Percentiles rank a stretch among this genome's conserved stretches.
phyloP scores from a whole-genome alignment of 1,140 invertebrate species.

The Notospermus geniculatus region DNA sequence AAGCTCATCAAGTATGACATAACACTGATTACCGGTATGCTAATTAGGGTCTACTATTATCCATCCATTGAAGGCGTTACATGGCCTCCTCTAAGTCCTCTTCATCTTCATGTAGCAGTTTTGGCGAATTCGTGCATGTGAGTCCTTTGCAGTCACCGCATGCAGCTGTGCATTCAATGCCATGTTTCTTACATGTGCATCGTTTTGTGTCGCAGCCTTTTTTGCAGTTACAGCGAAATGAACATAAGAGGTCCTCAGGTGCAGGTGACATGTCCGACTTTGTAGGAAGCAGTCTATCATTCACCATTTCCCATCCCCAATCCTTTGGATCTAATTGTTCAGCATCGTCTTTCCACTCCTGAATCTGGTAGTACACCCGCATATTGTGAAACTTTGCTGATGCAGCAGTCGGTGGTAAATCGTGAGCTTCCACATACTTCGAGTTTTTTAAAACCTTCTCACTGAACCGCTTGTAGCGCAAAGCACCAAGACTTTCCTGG shows the following conservation, averaged over 20 bases:
- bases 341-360: neutral
- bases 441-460: neutral
- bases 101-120: too few relatives aligned
- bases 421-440: neutral
- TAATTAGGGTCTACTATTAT: too few relatives aligned
- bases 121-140: too few relatives aligned
- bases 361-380: conserved; percentile 8
- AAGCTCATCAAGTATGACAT: too few relatives aligned
- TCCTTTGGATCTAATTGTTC: neutral
- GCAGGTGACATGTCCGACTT: conserved; percentile 19
- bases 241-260: conserved; percentile 18
- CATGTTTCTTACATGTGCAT: conserved; percentile 23
- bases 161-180: conserved; percentile 18
- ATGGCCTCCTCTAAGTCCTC: too few relatives aligned
- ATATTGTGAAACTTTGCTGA: neutral
- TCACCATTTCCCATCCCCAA: conserved; percentile 23
- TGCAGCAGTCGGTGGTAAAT: neutral
- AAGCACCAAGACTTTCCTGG: neutral
- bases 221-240: conserved; percentile 28
- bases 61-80: too few relatives aligned
- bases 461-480: neutral
- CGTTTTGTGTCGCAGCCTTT: conserved; percentile 23
- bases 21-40: too few relatives aligned
- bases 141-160: conserved; percentile 24
- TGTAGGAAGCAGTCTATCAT: conserved; percentile 14